A percentile compares a stretch with the other conserved stretches of the same genome.
These are phyloP conservation scores for Pantherophis vulpinus DNA, from an alignment of 2,797 vertebrate genomes.

Conservation along the genomic window DNA sequence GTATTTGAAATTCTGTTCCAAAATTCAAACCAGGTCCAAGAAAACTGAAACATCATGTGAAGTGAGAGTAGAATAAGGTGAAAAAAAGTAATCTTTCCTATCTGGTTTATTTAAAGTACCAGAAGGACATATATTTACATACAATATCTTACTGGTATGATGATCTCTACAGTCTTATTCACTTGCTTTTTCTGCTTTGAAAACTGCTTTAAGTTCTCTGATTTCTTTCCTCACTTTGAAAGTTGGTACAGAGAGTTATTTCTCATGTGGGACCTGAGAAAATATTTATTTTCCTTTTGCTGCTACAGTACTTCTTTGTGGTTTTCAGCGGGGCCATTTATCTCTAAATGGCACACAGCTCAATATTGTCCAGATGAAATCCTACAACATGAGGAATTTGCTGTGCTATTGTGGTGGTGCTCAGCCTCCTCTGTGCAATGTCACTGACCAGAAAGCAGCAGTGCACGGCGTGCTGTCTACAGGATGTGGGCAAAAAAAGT, in stretches of 20 bases:
- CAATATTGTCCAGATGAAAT: not conserved
- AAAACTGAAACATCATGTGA: not conserved
- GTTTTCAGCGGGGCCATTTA: not conserved
- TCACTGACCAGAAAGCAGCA: not conserved
- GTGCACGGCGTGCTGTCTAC: not conserved
- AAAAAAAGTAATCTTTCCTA: not conserved
- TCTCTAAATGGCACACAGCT: not conserved
- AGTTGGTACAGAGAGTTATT: not conserved
- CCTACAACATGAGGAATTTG: not conserved
- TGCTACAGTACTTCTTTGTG: not conserved
- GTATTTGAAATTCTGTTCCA: not conserved
- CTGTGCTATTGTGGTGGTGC: not conserved
- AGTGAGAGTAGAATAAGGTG: not conserved
- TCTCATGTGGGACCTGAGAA: not conserved
- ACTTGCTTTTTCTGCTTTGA: constrained; percentile 9
- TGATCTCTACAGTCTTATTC: not conserved
- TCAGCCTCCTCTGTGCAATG: not conserved
- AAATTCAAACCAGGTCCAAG: not conserved
- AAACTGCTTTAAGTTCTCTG: constrained; percentile 1
- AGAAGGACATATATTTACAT: not conserved
- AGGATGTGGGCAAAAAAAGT: not conserved
- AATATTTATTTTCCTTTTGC: not conserved
- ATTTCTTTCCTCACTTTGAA: constrained; percentile 8
- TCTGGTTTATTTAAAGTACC: not conserved
- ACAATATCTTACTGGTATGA: not conserved